phyloP scores from a whole-genome alignment of 2,888 invertebrate species.

The Nephrocerus scutellatus region DNA sequence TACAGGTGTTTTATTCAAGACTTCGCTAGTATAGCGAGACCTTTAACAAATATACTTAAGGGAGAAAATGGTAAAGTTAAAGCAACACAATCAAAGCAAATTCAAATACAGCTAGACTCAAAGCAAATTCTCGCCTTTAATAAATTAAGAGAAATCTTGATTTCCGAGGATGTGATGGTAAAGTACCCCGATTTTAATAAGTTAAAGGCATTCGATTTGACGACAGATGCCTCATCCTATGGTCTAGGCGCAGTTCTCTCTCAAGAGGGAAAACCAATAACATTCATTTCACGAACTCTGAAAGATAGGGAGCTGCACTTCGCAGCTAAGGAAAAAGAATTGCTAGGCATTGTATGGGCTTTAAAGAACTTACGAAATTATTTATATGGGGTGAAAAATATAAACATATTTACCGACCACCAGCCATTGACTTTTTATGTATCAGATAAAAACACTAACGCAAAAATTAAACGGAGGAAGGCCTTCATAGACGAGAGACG shows the following conservation, averaged over 20 bases:
- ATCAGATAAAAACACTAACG: conserved; percentile 10
- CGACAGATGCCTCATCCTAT: conserved; percentile 1
- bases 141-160: conserved; percentile 3
- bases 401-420: conserved; percentile 8
- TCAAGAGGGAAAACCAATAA: conserved; percentile 5
- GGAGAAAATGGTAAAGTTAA: neutral
- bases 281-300: conserved; percentile 8
- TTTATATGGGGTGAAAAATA: conserved; percentile 7
- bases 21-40: too few species aligned
- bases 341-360: conserved; percentile 11
- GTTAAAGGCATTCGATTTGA: neutral
- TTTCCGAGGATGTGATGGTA: conserved; percentile 3
- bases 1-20: too few species aligned
- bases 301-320: conserved; percentile 9
- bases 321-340: conserved; percentile 10
- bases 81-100: too few species aligned
- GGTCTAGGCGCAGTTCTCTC: conserved; percentile 6
- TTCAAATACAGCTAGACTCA: too few species aligned
- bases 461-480: neutral
- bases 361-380: conserved; percentile 6
- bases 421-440: conserved; percentile 15
- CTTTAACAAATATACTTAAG: too few species aligned
- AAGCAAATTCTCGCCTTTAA: neutral
- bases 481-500: too few species aligned
- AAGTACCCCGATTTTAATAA: conserved; percentile 2